Evolutionary conservation across 2,113 vertebrate species (phyloP).

Genomic region (Pomatostomus ruficeps): DNA sequence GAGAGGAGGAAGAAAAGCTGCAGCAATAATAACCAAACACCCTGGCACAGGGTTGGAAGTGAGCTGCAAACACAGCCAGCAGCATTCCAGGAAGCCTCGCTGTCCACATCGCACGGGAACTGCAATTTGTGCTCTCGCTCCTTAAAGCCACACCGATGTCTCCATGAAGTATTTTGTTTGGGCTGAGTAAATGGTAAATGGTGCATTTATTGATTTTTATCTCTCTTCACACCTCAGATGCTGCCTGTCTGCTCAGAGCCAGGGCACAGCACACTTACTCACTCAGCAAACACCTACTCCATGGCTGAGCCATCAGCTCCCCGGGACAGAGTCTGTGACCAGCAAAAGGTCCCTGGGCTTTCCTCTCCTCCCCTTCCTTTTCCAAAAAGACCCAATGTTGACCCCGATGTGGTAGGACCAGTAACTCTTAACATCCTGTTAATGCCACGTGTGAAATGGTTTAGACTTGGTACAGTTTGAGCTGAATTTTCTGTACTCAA

Average conservation of each 20-base stretch:
- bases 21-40: not conserved
- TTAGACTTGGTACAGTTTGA: not conserved
- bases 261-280: not conserved
- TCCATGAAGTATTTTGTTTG: conserved; percentile 20
- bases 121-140: not conserved
- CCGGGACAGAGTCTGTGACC: not conserved
- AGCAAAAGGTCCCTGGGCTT: not conserved
- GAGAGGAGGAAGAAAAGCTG: not conserved
- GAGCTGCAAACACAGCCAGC: not conserved
- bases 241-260: not conserved
- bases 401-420: not conserved
- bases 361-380: not conserved
- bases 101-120: not conserved
- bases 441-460: not conserved
- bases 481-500: not conserved
- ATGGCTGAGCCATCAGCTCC: not conserved
- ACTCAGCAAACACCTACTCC: not conserved
- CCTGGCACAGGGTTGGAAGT: not conserved
- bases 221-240: not conserved
- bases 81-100: not conserved
- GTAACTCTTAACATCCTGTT: not conserved
- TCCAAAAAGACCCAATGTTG: not conserved
- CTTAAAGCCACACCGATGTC: not conserved
- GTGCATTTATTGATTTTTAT: conserved; percentile 38
- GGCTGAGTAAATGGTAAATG: conserved; percentile 17